Conservation (phyloP, 2,797 vertebrate genomes). For the Poeciliopsis presidionis region DNA sequence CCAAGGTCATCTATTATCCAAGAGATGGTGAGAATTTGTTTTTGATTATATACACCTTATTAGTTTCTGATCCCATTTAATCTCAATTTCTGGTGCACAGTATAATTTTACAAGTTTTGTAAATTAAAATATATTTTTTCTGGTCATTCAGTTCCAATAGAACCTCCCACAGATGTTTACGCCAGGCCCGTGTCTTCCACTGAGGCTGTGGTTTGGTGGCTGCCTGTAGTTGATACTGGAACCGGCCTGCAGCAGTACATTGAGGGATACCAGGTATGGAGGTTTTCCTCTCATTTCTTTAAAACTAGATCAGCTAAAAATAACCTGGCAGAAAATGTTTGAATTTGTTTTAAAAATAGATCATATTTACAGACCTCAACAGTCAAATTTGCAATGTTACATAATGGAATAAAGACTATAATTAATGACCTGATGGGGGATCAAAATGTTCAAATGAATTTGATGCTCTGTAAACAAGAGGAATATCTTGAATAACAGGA, state of each 20-base stretch:
- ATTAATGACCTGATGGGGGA: background rate
- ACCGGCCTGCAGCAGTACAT: slow-evolving; percentile 86
- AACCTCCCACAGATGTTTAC: slow-evolving; percentile 89
- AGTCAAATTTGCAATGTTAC: background rate
- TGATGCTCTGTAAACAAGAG: background rate
- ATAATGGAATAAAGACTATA: background rate
- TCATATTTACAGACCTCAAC: background rate
- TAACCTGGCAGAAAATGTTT: background rate
- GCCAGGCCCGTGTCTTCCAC: slow-evolving; percentile 90
- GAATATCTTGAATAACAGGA: background rate
- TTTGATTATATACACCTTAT: background rate
- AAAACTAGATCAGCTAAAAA: background rate
- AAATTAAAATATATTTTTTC: background rate
- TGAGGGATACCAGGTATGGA: slow-evolving; percentile 88
- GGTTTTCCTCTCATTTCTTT: background rate
- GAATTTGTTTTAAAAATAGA: background rate
- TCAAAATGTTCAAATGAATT: background rate
- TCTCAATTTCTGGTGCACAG: no score
- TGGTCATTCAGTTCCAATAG: slow-evolving; percentile 84
- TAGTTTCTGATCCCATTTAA: background rate
- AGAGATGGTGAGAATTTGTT: slow-evolving; percentile 82
- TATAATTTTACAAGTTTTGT: background rate
- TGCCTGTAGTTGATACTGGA: slow-evolving; percentile 85
- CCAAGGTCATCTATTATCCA: slow-evolving; percentile 90
- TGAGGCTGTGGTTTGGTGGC: slow-evolving; percentile 93